Evolutionary conservation across 2,888 invertebrate genomes (phyloP).

Genomic region (Netelia virgata): DNA sequence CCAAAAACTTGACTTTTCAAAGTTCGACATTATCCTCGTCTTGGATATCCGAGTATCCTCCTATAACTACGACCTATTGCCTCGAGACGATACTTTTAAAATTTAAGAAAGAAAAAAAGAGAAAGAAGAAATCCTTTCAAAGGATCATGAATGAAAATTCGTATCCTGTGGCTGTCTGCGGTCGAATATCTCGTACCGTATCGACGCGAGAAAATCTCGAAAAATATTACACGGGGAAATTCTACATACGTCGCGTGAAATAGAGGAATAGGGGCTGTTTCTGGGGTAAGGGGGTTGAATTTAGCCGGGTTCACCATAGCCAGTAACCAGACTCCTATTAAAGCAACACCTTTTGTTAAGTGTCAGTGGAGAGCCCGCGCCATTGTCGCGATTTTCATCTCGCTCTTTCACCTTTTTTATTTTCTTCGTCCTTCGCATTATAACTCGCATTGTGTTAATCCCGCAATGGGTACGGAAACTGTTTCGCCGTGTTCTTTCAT

Average conservation of each 20-base stretch:
- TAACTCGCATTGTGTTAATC: slow-evolving; percentile 80
- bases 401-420: slow-evolving; percentile 50
- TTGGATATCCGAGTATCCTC: slow-evolving; percentile 9
- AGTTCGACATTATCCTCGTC: slow-evolving; percentile 13
- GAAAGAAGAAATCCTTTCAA: background rate
- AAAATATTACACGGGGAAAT: slow-evolving; percentile 42
- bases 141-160: slow-evolving; percentile 12
- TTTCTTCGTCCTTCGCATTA: slow-evolving; percentile 74
- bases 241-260: slow-evolving; percentile 31
- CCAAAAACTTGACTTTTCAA: slow-evolving; percentile 47
- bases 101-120: slow-evolving; percentile 10
- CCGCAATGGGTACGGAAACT: slow-evolving; percentile 69
- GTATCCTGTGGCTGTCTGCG: slow-evolving; percentile 35
- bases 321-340: slow-evolving; percentile 79
- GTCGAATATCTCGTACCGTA: slow-evolving; percentile 43
- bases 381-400: slow-evolving; percentile 82
- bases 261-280: slow-evolving; percentile 52
- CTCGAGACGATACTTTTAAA: background rate
- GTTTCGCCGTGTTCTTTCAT: slow-evolving; percentile 63
- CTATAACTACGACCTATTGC: slow-evolving; percentile 14
- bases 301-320: slow-evolving; percentile 29
- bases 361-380: slow-evolving; percentile 68
- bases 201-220: slow-evolving; percentile 66
- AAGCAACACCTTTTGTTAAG: slow-evolving; percentile 83
- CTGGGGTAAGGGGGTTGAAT: slow-evolving; percentile 14